These are phyloP conservation scores for Heteractis magnifica DNA, from an alignment of 92 coral and sea anemone species.

Conservation along the genomic window DNA sequence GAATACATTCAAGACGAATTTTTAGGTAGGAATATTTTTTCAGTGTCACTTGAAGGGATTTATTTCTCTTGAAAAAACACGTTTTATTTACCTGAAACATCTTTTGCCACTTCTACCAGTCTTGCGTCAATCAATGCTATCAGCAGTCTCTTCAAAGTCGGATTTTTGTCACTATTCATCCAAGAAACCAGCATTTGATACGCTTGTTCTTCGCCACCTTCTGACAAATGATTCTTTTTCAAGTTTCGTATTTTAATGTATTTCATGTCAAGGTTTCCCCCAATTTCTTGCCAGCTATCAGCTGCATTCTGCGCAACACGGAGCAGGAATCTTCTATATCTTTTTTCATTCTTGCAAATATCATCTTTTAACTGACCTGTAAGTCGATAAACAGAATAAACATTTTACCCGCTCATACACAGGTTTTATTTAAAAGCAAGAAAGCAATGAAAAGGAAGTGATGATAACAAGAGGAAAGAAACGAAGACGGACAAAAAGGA, in stretches of 20 bases:
- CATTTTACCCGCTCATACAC: too few species aligned
- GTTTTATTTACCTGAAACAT: not conserved
- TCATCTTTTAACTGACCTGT: not conserved
- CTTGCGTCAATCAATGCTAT: not conserved
- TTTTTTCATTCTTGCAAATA: not conserved
- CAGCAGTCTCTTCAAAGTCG: not conserved
- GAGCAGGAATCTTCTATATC: not conserved
- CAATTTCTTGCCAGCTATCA: not conserved
- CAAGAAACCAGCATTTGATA: not conserved
- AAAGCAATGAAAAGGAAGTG: too few species aligned
- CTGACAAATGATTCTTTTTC: too few species aligned
- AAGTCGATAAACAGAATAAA: too few species aligned
- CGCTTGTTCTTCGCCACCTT: not conserved
- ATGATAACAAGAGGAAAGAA: too few species aligned
- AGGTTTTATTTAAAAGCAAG: too few species aligned
- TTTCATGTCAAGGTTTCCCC: not conserved
- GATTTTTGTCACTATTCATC: not conserved
- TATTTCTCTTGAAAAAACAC: not conserved
- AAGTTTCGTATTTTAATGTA: too few species aligned
- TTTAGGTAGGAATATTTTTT: too few species aligned
- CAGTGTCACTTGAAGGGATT: not conserved
- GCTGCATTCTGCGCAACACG: not conserved
- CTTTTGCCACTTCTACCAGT: not conserved
- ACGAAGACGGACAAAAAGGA: too few species aligned
- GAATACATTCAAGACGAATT: too few species aligned